Percentiles rank a stretch among this genome's conserved stretches.
Evolutionary conservation across 1,140 invertebrate genomes (phyloP).

Genomic region (Phymorhynchus buccinoides): DNA sequence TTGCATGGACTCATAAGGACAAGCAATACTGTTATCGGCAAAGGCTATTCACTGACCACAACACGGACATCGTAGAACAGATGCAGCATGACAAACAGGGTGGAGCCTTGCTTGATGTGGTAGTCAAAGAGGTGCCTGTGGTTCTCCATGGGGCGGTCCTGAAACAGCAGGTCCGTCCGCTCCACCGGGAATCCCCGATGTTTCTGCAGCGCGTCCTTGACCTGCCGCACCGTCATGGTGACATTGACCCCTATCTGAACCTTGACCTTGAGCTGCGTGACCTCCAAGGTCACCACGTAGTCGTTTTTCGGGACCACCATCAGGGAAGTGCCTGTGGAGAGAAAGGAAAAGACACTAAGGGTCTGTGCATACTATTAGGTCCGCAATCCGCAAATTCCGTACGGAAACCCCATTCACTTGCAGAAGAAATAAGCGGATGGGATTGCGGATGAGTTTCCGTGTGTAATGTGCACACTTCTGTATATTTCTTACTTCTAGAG

Average conservation of each 20-base stretch:
- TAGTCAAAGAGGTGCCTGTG: slow-evolving; percentile 59
- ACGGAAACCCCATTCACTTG: too few species aligned
- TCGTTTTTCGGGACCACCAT: slow-evolving; percentile 58
- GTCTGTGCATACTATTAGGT: too few species aligned
- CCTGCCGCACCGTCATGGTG: slow-evolving; percentile 55
- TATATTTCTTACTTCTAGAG: too few species aligned
- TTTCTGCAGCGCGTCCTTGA: slow-evolving; percentile 57
- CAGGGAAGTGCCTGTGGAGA: slow-evolving; percentile 51
- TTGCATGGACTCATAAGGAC: background rate
- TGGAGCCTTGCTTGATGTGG: slow-evolving; percentile 50
- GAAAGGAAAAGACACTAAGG: too few species aligned
- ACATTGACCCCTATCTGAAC: slow-evolving; percentile 56
- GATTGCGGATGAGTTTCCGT: too few species aligned
- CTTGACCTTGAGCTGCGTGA: slow-evolving; percentile 58
- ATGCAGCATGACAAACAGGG: slow-evolving; percentile 61
- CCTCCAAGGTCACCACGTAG: slow-evolving; percentile 55
- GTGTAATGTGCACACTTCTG: too few species aligned
- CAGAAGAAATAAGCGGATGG: too few species aligned
- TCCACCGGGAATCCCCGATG: slow-evolving; percentile 60
- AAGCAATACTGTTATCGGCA: background rate
- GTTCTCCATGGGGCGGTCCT: slow-evolving; percentile 61
- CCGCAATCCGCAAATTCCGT: too few species aligned
- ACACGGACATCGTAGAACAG: slow-evolving; percentile 61
- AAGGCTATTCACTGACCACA: background rate
- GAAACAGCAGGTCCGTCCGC: slow-evolving; percentile 61